A percentile compares a stretch with the other conserved stretches of the same genome.
phyloP scores from a whole-genome alignment of 1,140 invertebrate species.

The Trichonephila inaurata region DNA sequence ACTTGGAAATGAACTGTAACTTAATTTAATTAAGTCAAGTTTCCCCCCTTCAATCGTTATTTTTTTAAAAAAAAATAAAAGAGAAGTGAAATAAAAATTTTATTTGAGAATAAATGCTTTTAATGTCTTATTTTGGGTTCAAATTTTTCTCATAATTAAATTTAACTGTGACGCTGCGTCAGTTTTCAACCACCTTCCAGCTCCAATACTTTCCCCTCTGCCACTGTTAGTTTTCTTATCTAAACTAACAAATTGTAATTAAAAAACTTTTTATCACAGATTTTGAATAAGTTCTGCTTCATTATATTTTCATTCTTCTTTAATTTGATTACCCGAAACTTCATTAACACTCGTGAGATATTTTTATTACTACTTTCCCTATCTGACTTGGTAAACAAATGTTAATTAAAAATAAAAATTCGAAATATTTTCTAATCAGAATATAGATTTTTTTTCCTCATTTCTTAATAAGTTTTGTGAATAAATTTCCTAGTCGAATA shows the following conservation, averaged over 20 bases:
- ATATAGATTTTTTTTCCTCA: background rate
- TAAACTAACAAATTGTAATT: slow-evolving; percentile 42
- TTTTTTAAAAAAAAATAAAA: background rate
- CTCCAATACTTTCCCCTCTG: background rate
- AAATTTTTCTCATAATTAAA: slow-evolving; percentile 38
- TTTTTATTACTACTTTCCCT: background rate
- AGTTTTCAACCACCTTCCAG: background rate
- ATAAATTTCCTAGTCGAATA: background rate
- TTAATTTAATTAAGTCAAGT: slow-evolving; percentile 45
- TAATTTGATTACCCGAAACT: slow-evolving; percentile 33
- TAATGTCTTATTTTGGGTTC: slow-evolving; percentile 16
- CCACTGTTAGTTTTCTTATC: slow-evolving; percentile 7
- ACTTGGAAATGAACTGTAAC: slow-evolving; percentile 43
- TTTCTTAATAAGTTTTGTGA: background rate
- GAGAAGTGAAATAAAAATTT: slow-evolving; percentile 4
- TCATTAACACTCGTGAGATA: background rate
- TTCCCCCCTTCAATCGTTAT: background rate
- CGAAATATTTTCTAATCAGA: background rate
- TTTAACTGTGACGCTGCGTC: slow-evolving; percentile 8
- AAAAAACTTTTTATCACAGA: slow-evolving; percentile 7
- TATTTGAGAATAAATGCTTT: slow-evolving; percentile 34
- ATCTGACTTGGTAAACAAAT: slow-evolving; percentile 7
- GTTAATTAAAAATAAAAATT: background rate
- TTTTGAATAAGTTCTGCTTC: slow-evolving; percentile 8
- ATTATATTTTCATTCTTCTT: slow-evolving; percentile 16